phyloP scores from a whole-genome alignment of 2,113 vertebrate genomes.

The Epinephelus lanceolatus region DNA sequence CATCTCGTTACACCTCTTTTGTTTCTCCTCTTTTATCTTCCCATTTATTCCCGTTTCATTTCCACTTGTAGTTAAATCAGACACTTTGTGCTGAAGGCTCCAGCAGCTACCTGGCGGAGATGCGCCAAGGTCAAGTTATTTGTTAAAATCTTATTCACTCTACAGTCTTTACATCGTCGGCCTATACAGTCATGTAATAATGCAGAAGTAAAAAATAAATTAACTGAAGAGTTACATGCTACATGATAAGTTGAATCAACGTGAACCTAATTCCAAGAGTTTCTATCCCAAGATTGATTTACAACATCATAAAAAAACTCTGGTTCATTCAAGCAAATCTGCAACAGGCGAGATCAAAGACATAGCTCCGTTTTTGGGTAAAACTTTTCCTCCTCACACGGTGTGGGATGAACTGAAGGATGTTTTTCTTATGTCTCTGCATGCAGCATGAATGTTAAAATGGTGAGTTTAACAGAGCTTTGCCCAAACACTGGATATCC shows the following conservation, averaged over 20 bases:
- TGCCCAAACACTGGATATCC: conserved; percentile 30
- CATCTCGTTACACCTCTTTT: conserved; percentile 13
- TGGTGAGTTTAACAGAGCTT: conserved; percentile 1
- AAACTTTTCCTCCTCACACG: conserved; percentile 1
- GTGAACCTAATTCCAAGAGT: background rate
- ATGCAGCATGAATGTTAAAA: conserved; percentile 27
- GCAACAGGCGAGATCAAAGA: conserved; percentile 24
- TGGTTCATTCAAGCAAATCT: conserved; percentile 3
- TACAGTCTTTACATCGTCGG: background rate
- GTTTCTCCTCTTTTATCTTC: conserved; percentile 29
- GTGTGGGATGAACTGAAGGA: background rate
- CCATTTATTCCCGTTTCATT: conserved; percentile 31
- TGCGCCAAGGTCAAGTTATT: conserved; percentile 37
- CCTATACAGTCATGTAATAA: background rate
- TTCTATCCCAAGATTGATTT: conserved; percentile 21
- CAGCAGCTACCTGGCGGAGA: conserved; percentile 40
- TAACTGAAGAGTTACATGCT: background rate
- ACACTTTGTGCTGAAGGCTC: conserved; percentile 19
- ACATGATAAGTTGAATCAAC: background rate
- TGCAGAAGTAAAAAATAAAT: background rate
- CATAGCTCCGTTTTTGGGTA: background rate
- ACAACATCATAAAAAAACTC: conserved; percentile 18
- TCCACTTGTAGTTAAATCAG: conserved; percentile 22
- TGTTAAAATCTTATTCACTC: conserved; percentile 20
- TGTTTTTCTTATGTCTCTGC: conserved; percentile 11